Evolutionary conservation across 2,888 invertebrate genomes (phyloP), one percentile per base, ranked within the genome.

Genomic region (Eupithecia subumbrata): DNA sequence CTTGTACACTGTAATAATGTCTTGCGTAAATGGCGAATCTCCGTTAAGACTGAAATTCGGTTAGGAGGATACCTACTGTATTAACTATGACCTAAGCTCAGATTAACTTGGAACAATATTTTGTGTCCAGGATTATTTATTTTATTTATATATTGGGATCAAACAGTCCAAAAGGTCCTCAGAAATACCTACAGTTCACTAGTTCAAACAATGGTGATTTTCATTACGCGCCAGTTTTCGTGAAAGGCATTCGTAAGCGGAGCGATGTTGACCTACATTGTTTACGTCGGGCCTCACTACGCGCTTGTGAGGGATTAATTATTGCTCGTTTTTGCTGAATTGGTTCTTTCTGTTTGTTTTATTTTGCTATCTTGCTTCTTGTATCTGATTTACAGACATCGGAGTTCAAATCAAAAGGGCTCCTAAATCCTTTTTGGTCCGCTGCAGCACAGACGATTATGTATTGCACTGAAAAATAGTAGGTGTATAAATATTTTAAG

Each of bases 261-360:
- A 76, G 69, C 72, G 60, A 60, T 78, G 77, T 72, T 79, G 79
- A 80, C 80, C 80, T 78, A 78, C 40, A 78, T 81, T 80, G 71
- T 76, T 76, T 72, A 69, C 75, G 48, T 72, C 75, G 76, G 72
- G 11, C 43, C 71, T 71, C 68, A 75, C 74, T 68, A 68, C 71
- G 22, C 52, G 64, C 56, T 72, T 74, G 37, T 64, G 64, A 18
- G 64, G 64, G 25, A 64, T 64, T 64, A 34, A 48, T 69, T 69
- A 14, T 45, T 40, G 9, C 45, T 45, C 22, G 22, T 69, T 69
- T 69, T 25, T 16, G 22, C 30, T 69, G 45, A 45, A 43, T 69
- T 45, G 22, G 48, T 48, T 40, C 22, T 69, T 69, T 69, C 9
- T 45, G 48, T 18, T 45, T 60, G 25, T 60, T 60, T 60, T 60